Evolutionary conservation across 2,888 invertebrate genomes (phyloP).

Genomic region (Pseudococcus longispinus): DNA sequence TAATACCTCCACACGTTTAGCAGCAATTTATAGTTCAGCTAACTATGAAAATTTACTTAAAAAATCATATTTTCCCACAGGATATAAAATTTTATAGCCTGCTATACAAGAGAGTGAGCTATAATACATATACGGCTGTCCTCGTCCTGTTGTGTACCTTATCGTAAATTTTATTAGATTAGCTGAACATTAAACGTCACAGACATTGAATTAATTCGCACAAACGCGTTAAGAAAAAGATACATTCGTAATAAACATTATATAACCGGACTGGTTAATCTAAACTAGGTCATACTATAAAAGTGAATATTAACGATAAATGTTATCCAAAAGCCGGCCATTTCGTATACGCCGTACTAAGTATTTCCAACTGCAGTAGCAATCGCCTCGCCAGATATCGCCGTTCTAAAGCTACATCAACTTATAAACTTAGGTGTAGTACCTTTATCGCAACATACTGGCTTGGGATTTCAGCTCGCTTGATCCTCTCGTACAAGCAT

Average conservation of each 20-base stretch:
- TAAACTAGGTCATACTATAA: conserved; percentile 28
- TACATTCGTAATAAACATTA: conserved; percentile 19
- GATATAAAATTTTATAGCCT: conserved; percentile 14
- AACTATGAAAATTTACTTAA: conserved; percentile 6
- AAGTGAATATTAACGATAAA: conserved; percentile 19
- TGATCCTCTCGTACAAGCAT: not conserved
- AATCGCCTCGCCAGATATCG: not conserved
- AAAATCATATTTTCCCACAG: conserved; percentile 28
- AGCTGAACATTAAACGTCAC: conserved; percentile 35
- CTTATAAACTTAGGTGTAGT: not conserved
- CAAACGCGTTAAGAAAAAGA: conserved; percentile 16
- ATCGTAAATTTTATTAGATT: conserved; percentile 30
- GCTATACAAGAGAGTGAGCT: not conserved
- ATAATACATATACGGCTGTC: not conserved
- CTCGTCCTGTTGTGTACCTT: conserved; percentile 16
- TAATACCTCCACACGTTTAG: not conserved
- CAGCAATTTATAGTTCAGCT: not conserved
- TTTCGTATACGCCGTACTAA: not conserved
- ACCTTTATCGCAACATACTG: conserved; percentile 4
- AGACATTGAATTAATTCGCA: conserved; percentile 43
- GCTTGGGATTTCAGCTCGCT: not conserved
- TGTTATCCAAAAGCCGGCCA: conserved; percentile 6
- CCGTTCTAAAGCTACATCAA: not conserved
- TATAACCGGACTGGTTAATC: conserved; percentile 19
- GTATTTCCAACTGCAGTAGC: not conserved